phyloP scores from a whole-genome alignment of 1,140 invertebrate species.

The Anthonomus grandis region DNA sequence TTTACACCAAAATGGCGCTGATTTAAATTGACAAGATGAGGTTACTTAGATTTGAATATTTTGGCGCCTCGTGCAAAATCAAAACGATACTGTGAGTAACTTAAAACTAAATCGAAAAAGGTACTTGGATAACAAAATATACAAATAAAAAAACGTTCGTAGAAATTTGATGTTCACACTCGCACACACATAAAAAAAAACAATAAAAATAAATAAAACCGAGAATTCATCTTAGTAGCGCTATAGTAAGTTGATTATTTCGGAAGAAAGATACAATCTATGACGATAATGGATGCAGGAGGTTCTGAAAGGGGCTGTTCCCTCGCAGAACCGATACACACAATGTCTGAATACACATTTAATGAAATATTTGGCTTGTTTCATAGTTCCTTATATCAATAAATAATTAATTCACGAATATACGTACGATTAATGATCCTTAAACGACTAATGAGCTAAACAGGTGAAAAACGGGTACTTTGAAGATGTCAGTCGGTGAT shows the following conservation, averaged over 20 bases:
- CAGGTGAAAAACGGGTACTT: slow-evolving; percentile 23
- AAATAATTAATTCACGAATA: slow-evolving; percentile 23
- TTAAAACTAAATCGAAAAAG: no score
- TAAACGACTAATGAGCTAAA: slow-evolving; percentile 28
- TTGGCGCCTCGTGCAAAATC: no score
- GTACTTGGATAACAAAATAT: no score
- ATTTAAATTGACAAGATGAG: no score
- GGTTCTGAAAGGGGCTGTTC: neutral
- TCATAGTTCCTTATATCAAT: slow-evolving; percentile 1
- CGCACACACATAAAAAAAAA: no score
- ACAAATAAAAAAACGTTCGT: no score
- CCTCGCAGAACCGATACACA: neutral
- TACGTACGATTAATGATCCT: slow-evolving; percentile 27
- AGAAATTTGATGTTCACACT: no score
- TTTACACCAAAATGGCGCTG: no score
- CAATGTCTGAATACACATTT: slow-evolving; percentile 18
- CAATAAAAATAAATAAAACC: no score
- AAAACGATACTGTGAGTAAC: no score
- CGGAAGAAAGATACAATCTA: slow-evolving; percentile 15
- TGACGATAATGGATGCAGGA: slow-evolving; percentile 10
- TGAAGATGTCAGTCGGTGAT: slow-evolving; percentile 43
- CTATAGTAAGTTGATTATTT: slow-evolving; percentile 23
- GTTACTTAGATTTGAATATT: no score
- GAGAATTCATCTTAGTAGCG: no score
- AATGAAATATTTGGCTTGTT: slow-evolving; percentile 28